These are phyloP conservation scores for Hypocryptadius cinnamomeus DNA, from an alignment of 2,113 vertebrate species.

Conservation along the genomic window DNA sequence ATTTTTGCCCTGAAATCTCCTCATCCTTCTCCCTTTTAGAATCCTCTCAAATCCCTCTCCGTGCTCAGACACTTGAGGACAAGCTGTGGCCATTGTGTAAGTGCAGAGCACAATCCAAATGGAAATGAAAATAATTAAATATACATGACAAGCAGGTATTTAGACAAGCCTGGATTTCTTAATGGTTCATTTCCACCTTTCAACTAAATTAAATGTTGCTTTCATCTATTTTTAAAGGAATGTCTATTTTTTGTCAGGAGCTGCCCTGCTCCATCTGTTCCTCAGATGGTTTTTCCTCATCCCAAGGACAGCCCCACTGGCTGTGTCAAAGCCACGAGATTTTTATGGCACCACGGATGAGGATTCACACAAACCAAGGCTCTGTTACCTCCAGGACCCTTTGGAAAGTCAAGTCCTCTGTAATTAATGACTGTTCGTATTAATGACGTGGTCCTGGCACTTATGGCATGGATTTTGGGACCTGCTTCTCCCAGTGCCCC, in stretches of 20 bases:
- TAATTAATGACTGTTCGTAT: not conserved
- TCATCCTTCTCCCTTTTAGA: not conserved
- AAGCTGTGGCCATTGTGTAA: not conserved
- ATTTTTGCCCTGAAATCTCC: not conserved
- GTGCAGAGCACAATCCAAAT: not conserved
- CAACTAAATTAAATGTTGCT: not conserved
- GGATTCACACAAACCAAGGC: not conserved
- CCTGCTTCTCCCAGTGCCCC: not conserved
- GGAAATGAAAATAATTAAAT: not conserved
- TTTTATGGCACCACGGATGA: not conserved
- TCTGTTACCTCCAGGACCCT: not conserved
- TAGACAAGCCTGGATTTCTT: not conserved
- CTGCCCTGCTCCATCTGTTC: not conserved
- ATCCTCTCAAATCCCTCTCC: not conserved
- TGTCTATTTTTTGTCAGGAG: not conserved
- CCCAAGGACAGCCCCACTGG: not conserved
- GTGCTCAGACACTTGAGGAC: not conserved
- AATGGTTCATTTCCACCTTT: not conserved
- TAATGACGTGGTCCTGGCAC: not conserved
- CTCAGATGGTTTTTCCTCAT: not conserved
- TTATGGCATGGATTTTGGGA: not conserved
- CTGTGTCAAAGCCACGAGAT: not conserved
- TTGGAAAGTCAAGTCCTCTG: not conserved
- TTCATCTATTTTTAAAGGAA: conserved; percentile 33
- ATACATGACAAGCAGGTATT: not conserved